phyloP scores from a whole-genome alignment of 2,797 vertebrate species.

The Sitta carolinensis region DNA sequence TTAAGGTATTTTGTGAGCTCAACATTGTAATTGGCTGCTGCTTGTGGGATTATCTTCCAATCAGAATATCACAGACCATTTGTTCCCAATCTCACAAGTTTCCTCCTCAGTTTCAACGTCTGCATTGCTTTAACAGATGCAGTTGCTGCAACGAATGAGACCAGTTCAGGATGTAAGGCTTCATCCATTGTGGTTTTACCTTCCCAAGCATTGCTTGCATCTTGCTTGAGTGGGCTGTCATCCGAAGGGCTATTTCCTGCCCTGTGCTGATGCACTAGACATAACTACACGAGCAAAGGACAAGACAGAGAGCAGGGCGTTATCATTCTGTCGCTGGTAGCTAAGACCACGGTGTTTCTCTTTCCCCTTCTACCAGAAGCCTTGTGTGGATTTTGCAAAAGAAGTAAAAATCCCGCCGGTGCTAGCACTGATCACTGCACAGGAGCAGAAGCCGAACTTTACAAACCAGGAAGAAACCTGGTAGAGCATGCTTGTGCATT shows the following conservation, averaged over 20 bases:
- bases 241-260: neutral
- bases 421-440: neutral
- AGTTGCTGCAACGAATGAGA: neutral
- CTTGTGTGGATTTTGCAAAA: neutral
- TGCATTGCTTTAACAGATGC: neutral
- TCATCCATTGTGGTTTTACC: neutral
- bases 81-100: neutral
- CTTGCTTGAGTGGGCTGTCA: neutral
- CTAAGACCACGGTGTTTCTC: neutral
- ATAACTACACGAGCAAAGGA: neutral
- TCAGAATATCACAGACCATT: neutral
- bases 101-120: neutral
- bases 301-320: neutral
- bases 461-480: neutral
- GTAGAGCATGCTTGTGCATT: neutral
- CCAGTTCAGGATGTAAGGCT: neutral
- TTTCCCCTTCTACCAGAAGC: neutral
- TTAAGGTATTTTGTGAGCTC: neutral
- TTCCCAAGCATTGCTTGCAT: neutral
- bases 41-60: neutral
- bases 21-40: neutral
- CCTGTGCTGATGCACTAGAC: neutral
- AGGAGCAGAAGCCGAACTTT: neutral
- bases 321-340: neutral
- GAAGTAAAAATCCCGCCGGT: rapidly evolving